A percentile compares a stretch with the other conserved stretches of the same genome.
These are phyloP conservation scores for Cavia porcellus DNA, from an alignment of 2,113 vertebrate species.

Conservation along the genomic window DNA sequence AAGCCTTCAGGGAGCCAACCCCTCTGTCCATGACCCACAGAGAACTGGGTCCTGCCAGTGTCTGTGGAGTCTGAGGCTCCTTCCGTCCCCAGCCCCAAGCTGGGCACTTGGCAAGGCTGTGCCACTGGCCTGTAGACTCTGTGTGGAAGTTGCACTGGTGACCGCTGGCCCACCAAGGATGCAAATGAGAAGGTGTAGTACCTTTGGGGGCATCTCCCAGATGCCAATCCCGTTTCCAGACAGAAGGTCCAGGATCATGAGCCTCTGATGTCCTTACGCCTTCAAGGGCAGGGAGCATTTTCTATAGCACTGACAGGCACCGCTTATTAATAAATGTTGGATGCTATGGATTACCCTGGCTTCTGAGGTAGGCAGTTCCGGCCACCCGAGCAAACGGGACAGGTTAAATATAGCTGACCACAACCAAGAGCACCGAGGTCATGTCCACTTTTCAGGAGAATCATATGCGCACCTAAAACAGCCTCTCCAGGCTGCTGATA, in stretches of 20 bases:
- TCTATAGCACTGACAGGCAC: not conserved
- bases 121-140: not conserved
- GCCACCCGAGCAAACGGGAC: not conserved
- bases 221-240: not conserved
- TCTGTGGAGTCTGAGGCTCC: not conserved
- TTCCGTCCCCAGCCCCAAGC: not conserved
- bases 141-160: not conserved
- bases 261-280: not conserved
- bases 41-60: not conserved
- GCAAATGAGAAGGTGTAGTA: not conserved
- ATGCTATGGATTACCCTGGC: not conserved
- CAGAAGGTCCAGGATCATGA: not conserved
- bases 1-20: not conserved
- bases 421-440: rapidly evolving
- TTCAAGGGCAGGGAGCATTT: not conserved
- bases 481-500: not conserved
- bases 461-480: not conserved
- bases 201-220: not conserved
- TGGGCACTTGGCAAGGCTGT: not conserved
- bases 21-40: not conserved
- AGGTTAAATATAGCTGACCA: not conserved
- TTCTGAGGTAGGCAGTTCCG: not conserved
- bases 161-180: not conserved
- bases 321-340: not conserved
- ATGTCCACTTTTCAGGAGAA: not conserved